Conservation (phyloP, 2,888 invertebrate genomes). For the Corythucha ciliata region DNA sequence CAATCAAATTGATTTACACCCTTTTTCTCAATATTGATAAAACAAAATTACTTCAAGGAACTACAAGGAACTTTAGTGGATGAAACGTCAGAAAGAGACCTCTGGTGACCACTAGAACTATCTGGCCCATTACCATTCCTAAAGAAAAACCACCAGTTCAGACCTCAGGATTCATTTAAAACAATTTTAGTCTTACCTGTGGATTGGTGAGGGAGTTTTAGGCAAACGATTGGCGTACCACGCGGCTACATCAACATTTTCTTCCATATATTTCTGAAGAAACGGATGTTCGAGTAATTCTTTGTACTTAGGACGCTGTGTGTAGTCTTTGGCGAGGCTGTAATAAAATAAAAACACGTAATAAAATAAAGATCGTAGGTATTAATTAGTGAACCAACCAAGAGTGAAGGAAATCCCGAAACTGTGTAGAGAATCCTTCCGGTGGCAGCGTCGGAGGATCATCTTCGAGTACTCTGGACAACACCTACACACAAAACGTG, state of each 20-base stretch:
- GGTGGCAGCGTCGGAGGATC: conserved; percentile 78
- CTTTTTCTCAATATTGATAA: no score
- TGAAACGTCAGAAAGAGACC: conserved; percentile 27
- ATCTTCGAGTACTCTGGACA: conserved; percentile 81
- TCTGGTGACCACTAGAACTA: conserved; percentile 21
- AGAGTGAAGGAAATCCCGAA: conserved; percentile 81
- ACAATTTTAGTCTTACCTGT: conserved; percentile 19
- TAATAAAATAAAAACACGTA: conserved; percentile 37
- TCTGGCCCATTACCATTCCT: conserved; percentile 15
- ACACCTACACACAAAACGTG: conserved; percentile 37
- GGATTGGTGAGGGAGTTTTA: conserved; percentile 26
- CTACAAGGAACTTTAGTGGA: conserved; percentile 1
- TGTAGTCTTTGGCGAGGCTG: conserved; percentile 89
- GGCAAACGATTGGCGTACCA: conserved; percentile 58
- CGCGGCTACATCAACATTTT: conserved; percentile 62
- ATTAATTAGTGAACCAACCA: conserved; percentile 56
- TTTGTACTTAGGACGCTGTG: conserved; percentile 86
- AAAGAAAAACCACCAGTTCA: background rate
- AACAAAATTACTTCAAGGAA: no score
- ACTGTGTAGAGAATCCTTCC: conserved; percentile 72
- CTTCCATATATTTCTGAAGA: conserved; percentile 66
- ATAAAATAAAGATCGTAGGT: conserved; percentile 5
- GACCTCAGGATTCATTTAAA: background rate
- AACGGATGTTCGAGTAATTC: conserved; percentile 81
- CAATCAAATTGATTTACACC: background rate